Evolutionary conservation across 2,797 vertebrate genomes (phyloP).

Genomic region (Loriculus beryllinus): DNA sequence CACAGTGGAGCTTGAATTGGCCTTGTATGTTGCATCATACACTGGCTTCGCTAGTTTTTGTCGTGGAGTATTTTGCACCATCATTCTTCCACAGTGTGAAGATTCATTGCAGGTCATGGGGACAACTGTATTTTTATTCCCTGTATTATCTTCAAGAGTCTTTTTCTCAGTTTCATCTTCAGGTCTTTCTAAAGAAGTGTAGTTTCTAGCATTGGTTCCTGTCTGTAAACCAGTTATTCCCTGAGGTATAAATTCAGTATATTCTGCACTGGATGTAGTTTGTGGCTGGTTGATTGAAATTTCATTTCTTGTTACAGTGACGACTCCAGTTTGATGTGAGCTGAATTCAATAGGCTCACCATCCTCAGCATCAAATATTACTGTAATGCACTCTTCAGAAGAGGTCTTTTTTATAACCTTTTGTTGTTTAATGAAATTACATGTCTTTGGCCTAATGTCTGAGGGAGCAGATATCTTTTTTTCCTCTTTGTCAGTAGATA

Average conservation of each 20-base stretch:
- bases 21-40: constrained; percentile 66
- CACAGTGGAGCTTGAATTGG: constrained; percentile 67
- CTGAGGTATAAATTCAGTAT: constrained; percentile 75
- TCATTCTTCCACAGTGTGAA: constrained; percentile 64
- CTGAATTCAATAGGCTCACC: constrained; percentile 85
- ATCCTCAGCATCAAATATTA: constrained; percentile 84
- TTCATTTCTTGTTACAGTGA: constrained; percentile 72
- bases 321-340: constrained; percentile 75
- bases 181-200: constrained; percentile 70
- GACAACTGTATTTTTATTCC: constrained; percentile 61
- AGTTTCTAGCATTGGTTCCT: constrained; percentile 71
- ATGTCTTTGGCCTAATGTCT: constrained; percentile 77
- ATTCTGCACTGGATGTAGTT: constrained; percentile 59
- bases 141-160: constrained; percentile 37
- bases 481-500: constrained; percentile 72
- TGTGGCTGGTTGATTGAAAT: constrained; percentile 63
- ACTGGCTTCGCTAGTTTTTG: constrained; percentile 78
- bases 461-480: constrained; percentile 63
- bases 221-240: constrained; percentile 76
- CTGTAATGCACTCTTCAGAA: constrained; percentile 83
- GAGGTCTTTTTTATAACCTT: constrained; percentile 78
- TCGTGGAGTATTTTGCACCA: constrained; percentile 67
- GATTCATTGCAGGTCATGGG: constrained; percentile 65
- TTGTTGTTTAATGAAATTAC: constrained; percentile 81
- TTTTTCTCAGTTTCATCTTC: constrained; percentile 76